Evolutionary conservation across 2,113 vertebrate species (phyloP).

Genomic region (Urocolius indicus): DNA sequence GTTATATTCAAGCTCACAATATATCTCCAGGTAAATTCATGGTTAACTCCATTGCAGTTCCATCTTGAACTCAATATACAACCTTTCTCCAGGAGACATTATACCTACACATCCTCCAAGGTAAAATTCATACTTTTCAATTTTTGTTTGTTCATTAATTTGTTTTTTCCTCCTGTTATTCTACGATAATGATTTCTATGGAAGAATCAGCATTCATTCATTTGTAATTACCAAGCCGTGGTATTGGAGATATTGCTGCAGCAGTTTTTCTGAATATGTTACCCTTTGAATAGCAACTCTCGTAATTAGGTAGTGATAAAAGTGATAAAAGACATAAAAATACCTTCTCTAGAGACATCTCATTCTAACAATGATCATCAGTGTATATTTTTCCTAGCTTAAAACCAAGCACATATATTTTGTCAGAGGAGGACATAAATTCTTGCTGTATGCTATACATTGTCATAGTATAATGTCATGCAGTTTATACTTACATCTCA

Average conservation of each 20-base stretch:
- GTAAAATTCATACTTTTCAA: not conserved
- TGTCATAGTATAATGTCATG: not conserved
- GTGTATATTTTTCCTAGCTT: not conserved
- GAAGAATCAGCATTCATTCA: not conserved
- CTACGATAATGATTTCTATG: not conserved
- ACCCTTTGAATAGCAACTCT: not conserved
- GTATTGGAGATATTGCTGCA: not conserved
- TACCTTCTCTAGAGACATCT: not conserved
- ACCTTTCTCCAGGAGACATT: not conserved
- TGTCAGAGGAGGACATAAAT: not conserved
- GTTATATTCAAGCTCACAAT: not conserved
- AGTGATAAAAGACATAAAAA: not conserved
- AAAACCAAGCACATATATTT: not conserved
- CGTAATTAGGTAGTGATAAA: not conserved
- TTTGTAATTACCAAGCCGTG: not conserved
- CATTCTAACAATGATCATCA: not conserved
- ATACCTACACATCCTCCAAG: not conserved
- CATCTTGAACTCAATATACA: not conserved
- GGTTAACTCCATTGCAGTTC: not conserved
- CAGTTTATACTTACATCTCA: not conserved
- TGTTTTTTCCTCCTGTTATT: not conserved
- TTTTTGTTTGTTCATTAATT: not conserved
- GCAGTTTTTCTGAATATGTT: not conserved
- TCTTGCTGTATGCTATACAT: not conserved
- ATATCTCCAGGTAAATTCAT: not conserved